Percentiles rank a stretch among this genome's conserved stretches.
phyloP scores from a whole-genome alignment of 2,888 invertebrate species.

The Drosophila kambysellisi region DNA sequence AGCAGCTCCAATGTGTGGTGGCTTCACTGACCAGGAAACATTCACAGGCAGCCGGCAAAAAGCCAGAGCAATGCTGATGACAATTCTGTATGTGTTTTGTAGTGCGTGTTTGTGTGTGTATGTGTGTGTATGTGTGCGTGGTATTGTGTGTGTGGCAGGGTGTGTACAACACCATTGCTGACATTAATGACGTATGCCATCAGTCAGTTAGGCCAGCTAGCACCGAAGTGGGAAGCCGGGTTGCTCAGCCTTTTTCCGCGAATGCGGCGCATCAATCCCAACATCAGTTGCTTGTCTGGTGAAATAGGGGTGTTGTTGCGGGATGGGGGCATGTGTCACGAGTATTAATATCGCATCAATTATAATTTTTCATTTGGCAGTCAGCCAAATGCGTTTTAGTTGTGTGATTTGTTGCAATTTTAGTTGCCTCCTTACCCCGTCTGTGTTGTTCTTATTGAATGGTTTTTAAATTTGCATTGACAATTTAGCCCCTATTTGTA shows the following conservation, averaged over 20 bases:
- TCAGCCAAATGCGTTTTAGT: constrained; percentile 60
- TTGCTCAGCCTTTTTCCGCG: constrained; percentile 73
- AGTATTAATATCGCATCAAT: constrained; percentile 80
- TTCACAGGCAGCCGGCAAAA: constrained; percentile 52
- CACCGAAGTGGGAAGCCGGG: constrained; percentile 25
- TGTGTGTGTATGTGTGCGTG: constrained; percentile 29
- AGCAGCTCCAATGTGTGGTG: constrained; percentile 15
- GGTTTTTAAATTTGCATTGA: constrained; percentile 38
- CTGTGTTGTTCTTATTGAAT: constrained; percentile 4
- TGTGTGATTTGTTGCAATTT: constrained; percentile 69
- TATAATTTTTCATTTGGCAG: constrained; percentile 73
- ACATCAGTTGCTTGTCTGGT: constrained; percentile 39
- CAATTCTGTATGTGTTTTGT: constrained; percentile 69
- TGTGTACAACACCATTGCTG: constrained; percentile 63
- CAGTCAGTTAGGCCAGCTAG: constrained; percentile 48
- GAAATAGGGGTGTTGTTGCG: neutral
- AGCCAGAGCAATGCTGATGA: constrained; percentile 66
- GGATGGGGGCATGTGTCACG: constrained; percentile 26
- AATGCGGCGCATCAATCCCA: constrained; percentile 74
- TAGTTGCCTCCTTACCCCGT: neutral
- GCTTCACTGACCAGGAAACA: constrained; percentile 44
- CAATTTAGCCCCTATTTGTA: constrained; percentile 48
- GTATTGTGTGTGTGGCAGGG: constrained; percentile 6
- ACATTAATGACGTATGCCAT: constrained; percentile 78
- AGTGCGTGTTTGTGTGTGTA: constrained; percentile 22